These are phyloP conservation scores for Dysmachus trigonus DNA, from an alignment of 2,888 invertebrate species.

Conservation along the genomic window DNA sequence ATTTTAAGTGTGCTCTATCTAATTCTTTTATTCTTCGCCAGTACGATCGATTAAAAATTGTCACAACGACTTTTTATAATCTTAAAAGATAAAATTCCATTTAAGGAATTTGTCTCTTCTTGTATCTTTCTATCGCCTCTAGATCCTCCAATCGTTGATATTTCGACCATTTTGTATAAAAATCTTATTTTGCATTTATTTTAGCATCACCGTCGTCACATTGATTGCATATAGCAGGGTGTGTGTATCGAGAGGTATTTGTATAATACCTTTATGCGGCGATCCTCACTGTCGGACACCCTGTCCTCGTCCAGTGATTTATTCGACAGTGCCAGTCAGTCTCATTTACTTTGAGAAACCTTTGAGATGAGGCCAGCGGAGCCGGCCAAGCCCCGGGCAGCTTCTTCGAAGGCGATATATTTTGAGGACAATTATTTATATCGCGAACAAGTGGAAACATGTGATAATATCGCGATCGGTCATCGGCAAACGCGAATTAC, in stretches of 20 bases:
- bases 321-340: background rate
- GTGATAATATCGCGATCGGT: constrained; percentile 38
- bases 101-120: background rate
- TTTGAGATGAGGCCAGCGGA: background rate
- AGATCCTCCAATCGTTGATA: background rate
- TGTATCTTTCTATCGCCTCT: background rate
- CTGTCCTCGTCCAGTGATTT: background rate
- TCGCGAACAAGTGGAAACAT: constrained; percentile 21
- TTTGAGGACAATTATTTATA: background rate
- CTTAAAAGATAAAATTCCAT: background rate
- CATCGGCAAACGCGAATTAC: constrained; percentile 46
- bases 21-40: background rate
- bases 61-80: background rate
- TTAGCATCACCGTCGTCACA: background rate
- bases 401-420: background rate
- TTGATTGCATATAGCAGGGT: background rate
- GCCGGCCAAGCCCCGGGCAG: no score
- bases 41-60: background rate
- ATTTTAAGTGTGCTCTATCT: no score
- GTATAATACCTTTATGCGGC: background rate
- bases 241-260: background rate
- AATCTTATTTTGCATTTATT: background rate
- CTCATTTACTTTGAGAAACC: background rate
- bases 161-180: background rate
- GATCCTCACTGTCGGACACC: background rate